Percentiles rank a stretch among this genome's conserved stretches.
Conservation (phyloP, 2,888 invertebrate genomes). For the Belgica antarctica region DNA sequence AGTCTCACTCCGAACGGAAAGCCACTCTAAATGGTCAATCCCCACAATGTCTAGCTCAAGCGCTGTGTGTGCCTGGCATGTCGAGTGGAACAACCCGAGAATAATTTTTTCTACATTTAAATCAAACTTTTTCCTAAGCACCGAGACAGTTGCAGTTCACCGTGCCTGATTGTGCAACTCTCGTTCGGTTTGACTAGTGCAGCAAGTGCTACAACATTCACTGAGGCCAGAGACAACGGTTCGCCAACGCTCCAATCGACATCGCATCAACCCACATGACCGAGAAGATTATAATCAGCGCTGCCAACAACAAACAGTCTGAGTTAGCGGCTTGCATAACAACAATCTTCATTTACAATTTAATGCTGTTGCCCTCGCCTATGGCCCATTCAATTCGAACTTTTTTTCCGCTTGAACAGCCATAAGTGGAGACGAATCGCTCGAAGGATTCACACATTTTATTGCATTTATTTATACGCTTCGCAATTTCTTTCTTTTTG, state of each 20-base stretch:
- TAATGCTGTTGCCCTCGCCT: neutral
- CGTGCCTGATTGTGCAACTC: neutral
- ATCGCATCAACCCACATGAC: conserved; percentile 22
- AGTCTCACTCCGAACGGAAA: no score
- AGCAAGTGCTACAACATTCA: neutral
- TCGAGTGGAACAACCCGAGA: neutral
- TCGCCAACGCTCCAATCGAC: conserved; percentile 14
- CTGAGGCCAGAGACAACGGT: neutral
- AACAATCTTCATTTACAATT: conserved; percentile 4
- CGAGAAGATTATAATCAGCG: conserved; percentile 33
- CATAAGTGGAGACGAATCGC: neutral
- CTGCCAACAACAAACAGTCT: neutral
- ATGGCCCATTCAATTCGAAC: neutral
- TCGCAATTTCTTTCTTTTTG: neutral
- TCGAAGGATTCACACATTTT: conserved; percentile 35
- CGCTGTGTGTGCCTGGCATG: neutral
- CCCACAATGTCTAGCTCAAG: neutral
- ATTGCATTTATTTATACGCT: conserved; percentile 15
- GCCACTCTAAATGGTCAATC: neutral
- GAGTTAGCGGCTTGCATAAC: neutral
- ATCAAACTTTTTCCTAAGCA: conserved; percentile 1
- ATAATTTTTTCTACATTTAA: neutral
- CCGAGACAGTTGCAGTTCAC: conserved; percentile 10
- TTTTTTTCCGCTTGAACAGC: neutral
- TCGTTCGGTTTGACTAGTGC: neutral